Conservation (phyloP, 2,888 invertebrate species). For the Melanchra persicariae region DNA sequence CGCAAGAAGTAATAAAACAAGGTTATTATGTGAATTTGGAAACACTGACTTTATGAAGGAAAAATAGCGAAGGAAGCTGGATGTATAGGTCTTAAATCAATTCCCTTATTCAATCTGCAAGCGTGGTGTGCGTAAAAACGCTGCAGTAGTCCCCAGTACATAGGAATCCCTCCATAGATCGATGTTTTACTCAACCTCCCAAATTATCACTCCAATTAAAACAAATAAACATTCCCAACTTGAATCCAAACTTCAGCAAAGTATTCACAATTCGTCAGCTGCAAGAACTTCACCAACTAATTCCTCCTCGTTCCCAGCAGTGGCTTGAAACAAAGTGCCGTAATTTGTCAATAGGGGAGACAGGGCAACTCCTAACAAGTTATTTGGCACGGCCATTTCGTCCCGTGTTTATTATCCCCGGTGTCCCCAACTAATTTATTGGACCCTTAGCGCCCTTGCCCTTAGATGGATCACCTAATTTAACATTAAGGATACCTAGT, state of each 20-base stretch:
- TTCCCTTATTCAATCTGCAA: background rate
- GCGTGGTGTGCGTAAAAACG: background rate
- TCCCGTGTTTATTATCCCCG: constrained; percentile 87
- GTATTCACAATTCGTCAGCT: constrained; percentile 58
- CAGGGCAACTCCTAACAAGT: constrained; percentile 84
- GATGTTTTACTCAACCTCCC: background rate
- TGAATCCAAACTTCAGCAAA: constrained; percentile 26
- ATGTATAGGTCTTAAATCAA: background rate
- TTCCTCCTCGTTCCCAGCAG: constrained; percentile 60
- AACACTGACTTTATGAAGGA: background rate
- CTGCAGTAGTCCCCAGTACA: no score
- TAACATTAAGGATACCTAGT: constrained; percentile 84
- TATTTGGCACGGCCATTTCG: constrained; percentile 86
- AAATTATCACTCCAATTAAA: constrained; percentile 53
- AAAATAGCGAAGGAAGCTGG: background rate
- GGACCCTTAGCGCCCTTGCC: constrained; percentile 86
- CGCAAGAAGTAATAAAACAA: no score
- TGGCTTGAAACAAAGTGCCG: constrained; percentile 81
- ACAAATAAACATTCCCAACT: constrained; percentile 25
- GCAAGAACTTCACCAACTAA: constrained; percentile 61
- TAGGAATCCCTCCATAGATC: background rate
- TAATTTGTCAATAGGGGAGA: constrained; percentile 89
- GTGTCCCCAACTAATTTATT: constrained; percentile 90
- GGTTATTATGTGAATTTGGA: no score
- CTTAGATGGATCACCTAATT: constrained; percentile 89